A percentile compares a stretch with the other conserved stretches of the same genome.
Evolutionary conservation across 1,140 invertebrate species (phyloP).

Genomic region (Calephelis nemesis): DNA sequence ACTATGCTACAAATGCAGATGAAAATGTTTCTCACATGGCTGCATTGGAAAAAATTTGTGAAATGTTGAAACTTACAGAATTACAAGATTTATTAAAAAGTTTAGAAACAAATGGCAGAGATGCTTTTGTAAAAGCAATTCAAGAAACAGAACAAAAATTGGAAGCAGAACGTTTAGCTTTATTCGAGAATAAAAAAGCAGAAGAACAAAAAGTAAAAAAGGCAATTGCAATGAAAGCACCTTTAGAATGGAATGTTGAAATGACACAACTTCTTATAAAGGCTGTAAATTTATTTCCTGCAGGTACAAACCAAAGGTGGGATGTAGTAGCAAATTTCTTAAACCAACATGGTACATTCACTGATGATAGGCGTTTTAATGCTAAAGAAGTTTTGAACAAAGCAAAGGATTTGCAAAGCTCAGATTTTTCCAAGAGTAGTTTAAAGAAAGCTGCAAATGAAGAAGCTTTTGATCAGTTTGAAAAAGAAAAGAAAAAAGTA

Average conservation of each 20-base stretch:
- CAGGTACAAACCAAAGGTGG: conserved; percentile 97
- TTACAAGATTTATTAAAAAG: conserved; percentile 88
- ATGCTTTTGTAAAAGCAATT: conserved; percentile 84
- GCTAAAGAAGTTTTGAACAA: conserved; percentile 97
- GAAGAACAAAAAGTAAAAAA: conserved; percentile 67
- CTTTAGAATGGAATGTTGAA: conserved; percentile 89
- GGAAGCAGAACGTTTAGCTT: conserved; percentile 86
- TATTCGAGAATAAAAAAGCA: conserved; percentile 78
- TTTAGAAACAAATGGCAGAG: conserved; percentile 82
- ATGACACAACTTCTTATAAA: conserved; percentile 93
- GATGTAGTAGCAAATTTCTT: conserved; percentile 97
- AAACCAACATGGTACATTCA: conserved; percentile 89
- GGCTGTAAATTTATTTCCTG: conserved; percentile 97
- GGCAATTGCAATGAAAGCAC: conserved; percentile 62
- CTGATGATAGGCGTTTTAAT: conserved; percentile 78
- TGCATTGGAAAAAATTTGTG: conserved; percentile 93
- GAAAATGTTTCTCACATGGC: conserved; percentile 92
- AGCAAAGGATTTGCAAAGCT: conserved; percentile 96
- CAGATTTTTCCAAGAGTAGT: conserved; percentile 90
- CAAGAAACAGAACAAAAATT: conserved; percentile 86
- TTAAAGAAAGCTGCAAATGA: conserved; percentile 94
- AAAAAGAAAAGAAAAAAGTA: conserved; percentile 88
- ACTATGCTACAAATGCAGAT: conserved; percentile 87
- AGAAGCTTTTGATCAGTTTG: conserved; percentile 94
- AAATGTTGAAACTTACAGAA: conserved; percentile 85